Percentiles rank a stretch among this genome's conserved stretches.
Conservation (phyloP, 2,888 invertebrate genomes). For the Drosophila nigritarsus region DNA sequence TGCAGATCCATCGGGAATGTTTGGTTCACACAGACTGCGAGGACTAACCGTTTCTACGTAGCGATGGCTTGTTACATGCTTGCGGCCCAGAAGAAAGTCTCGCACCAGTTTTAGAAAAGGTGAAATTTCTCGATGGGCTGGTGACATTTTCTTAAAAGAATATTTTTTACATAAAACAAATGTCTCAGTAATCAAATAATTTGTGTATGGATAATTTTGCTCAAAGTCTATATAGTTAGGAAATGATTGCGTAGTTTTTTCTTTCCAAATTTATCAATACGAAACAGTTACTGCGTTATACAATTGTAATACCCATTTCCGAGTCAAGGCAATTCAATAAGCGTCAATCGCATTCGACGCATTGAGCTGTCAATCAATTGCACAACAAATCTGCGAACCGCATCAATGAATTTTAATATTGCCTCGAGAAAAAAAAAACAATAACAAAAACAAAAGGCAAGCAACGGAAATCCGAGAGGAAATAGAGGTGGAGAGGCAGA, state of each 20-base stretch:
- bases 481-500: neutral
- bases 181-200: neutral
- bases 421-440: slow-evolving; percentile 33
- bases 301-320: slow-evolving; percentile 5
- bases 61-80: slow-evolving; percentile 47
- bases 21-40: slow-evolving; percentile 18
- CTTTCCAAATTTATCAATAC: slow-evolving; percentile 11
- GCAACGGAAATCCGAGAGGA: slow-evolving; percentile 31
- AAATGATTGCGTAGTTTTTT: slow-evolving; percentile 13
- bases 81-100: slow-evolving; percentile 60
- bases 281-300: slow-evolving; percentile 47
- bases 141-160: slow-evolving; percentile 42
- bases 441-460: slow-evolving; percentile 36
- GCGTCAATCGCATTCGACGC: slow-evolving; percentile 63
- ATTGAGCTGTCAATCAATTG: slow-evolving; percentile 70
- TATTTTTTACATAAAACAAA: neutral
- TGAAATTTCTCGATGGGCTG: slow-evolving; percentile 58
- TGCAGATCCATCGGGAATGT: neutral
- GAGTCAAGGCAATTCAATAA: slow-evolving; percentile 69
- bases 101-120: slow-evolving; percentile 54
- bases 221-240: neutral
- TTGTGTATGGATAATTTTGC: neutral
- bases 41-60: slow-evolving; percentile 37
- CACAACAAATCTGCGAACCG: slow-evolving; percentile 48
- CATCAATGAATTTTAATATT: slow-evolving; percentile 74